phyloP scores from a whole-genome alignment of 2,888 invertebrate genomes.

The Ennomos erosarius region DNA sequence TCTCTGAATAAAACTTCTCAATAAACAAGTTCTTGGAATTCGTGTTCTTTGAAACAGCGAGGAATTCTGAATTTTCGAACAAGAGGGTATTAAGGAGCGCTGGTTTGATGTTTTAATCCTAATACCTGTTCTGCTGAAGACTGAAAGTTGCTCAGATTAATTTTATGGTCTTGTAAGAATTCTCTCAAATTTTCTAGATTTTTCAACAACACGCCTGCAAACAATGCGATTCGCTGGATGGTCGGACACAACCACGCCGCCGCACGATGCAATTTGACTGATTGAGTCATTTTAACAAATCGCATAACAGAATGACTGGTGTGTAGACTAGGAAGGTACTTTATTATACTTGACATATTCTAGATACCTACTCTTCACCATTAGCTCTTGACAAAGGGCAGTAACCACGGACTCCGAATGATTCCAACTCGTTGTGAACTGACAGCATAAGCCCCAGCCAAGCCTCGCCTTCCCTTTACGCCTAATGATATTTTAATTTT shows the following conservation, averaged over 20 bases:
- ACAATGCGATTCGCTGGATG: too few species aligned
- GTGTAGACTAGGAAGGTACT: too few species aligned
- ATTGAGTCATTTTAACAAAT: too few species aligned
- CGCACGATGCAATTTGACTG: too few species aligned
- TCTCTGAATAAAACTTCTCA: conserved; percentile 27
- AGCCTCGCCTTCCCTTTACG: conserved; percentile 29
- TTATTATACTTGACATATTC: too few species aligned
- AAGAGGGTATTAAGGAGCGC: conserved; percentile 20
- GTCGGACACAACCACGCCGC: too few species aligned
- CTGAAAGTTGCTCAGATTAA: conserved; percentile 12
- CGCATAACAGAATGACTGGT: too few species aligned
- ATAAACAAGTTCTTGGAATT: conserved; percentile 29
- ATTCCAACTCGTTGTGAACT: conserved; percentile 22
- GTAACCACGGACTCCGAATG: conserved; percentile 34
- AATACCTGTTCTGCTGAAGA: conserved; percentile 18
- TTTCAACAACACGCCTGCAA: too few species aligned
- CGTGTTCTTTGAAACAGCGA: conserved; percentile 24
- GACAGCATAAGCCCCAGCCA: conserved; percentile 34
- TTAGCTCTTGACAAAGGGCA: conserved; percentile 19
- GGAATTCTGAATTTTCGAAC: conserved; percentile 23
- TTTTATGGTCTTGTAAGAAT: conserved; percentile 6
- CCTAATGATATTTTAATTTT: conserved; percentile 46
- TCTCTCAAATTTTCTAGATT: background rate
- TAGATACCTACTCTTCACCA: background rate
- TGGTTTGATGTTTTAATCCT: conserved; percentile 17